A percentile compares a stretch with the other conserved stretches of the same genome.
Conservation (phyloP, 2,113 vertebrate species). For the Taurulus bubalis region DNA sequence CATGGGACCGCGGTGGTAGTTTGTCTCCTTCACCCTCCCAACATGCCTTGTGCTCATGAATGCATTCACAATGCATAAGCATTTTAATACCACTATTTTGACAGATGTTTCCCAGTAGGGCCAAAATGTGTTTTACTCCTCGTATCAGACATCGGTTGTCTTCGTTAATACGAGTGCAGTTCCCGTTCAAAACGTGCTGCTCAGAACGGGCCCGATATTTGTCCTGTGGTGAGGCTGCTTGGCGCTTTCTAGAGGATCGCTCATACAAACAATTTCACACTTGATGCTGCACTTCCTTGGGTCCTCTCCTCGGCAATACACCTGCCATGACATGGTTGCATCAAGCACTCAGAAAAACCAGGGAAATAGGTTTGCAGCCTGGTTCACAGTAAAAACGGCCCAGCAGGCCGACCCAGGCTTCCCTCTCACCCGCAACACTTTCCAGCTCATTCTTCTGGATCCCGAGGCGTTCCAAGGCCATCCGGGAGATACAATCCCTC, state of each 20-base stretch:
- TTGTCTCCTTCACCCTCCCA: background rate
- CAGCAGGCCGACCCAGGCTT: no score
- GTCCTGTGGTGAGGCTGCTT: background rate
- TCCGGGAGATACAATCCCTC: no score
- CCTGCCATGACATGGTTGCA: background rate
- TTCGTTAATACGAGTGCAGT: background rate
- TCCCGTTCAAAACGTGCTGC: background rate
- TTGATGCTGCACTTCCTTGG: background rate
- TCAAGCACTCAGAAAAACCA: background rate
- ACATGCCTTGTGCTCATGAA: background rate
- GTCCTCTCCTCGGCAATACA: background rate
- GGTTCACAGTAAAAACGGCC: no score
- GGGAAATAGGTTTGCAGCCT: background rate
- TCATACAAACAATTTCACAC: background rate
- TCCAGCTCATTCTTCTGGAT: no score
- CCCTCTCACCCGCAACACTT: no score
- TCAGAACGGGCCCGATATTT: background rate
- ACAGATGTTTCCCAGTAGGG: background rate
- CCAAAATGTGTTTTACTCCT: background rate
- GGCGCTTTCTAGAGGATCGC: background rate
- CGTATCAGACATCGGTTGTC: background rate
- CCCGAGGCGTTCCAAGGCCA: no score
- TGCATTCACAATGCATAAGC: background rate
- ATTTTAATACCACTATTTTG: background rate
- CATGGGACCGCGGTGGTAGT: background rate